Percentiles rank a stretch among this genome's conserved stretches.
Conservation (phyloP, 2,113 vertebrate genomes). For the Cnemophilus loriae region DNA sequence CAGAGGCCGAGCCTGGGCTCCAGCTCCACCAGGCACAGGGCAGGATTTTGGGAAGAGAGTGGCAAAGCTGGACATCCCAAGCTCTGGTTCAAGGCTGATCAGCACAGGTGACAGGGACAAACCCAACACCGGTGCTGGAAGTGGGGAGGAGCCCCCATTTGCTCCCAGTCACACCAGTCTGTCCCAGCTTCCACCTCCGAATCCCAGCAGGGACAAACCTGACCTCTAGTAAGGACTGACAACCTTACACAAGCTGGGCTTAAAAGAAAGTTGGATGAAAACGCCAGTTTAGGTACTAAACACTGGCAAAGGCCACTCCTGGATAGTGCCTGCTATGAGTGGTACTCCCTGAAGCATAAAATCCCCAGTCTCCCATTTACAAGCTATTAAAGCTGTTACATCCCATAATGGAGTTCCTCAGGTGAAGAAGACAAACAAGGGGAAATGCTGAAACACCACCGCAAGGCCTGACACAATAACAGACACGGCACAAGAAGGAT, state of each 20-base stretch:
- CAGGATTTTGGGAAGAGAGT: neutral
- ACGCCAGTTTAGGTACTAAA: neutral
- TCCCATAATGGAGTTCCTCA: constrained; percentile 49
- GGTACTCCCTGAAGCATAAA: neutral
- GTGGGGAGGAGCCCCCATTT: neutral
- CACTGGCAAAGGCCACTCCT: neutral
- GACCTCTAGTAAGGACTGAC: neutral
- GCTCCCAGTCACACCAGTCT: accelerated
- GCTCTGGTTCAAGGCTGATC: neutral
- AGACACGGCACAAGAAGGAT: constrained; percentile 24
- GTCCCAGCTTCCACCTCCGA: neutral
- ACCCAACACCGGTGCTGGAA: accelerated
- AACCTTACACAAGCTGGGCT: neutral
- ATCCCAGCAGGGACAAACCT: neutral
- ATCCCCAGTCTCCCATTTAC: neutral
- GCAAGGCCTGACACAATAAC: neutral
- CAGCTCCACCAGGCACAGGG: neutral
- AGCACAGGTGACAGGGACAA: neutral
- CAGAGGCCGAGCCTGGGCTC: neutral
- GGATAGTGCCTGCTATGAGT: neutral
- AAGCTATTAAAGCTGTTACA: constrained; percentile 35
- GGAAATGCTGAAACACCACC: neutral
- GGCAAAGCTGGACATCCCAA: neutral
- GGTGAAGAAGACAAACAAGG: constrained; percentile 42
- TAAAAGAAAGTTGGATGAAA: neutral